Evolutionary conservation across 2,797 vertebrate species (phyloP), one percentile per base, ranked within the genome.

Genomic region (Antennarius maculatus): DNA sequence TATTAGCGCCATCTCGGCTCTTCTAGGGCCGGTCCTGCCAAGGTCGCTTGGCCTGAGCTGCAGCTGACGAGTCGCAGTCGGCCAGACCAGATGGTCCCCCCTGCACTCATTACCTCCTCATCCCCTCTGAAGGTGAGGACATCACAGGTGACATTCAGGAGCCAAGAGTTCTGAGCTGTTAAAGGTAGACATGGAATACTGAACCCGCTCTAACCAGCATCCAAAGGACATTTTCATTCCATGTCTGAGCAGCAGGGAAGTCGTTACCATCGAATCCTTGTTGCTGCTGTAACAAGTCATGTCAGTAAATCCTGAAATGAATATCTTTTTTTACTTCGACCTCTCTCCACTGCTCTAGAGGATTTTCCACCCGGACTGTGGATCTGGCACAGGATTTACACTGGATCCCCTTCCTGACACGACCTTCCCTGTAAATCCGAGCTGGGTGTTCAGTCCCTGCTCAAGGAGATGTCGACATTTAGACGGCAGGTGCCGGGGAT

Each of bases 51-150:
- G 90, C 85, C 86, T 63, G 77, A 89, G 84, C 73, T 66, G 69
- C 66, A 66, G 83, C 54, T 81, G 88, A 90, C 70, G 69, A 70
- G 82, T 86, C 83, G 82, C 76, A 79, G 86, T 88, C 86, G 87
- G 82, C 78, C 81, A 31, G 76, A 89, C 86, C 93, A 93, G 91
- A 93, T 92, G 92, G 92, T 88, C 79, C 76, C 83, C 83, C 80
- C 81, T 80, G 79, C 73, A 81, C 80, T 83, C 79, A 72, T 89
- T 86, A 76, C 80, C 85, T 81, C 86, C 56, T 78, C 74, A 81
- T 74, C 73, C 73, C 72, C 73, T 85, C 76, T 87, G 88, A 92
- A 92, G 88, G 88, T 88, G 82, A 92, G 82, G 85, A 86, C 79
- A 80, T 71, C 78, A 77, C 79, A 76, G 72, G 82, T 90, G 86